Evolutionary conservation across 2,888 invertebrate genomes (phyloP), one percentile per base, ranked within the genome.

Genomic region (Cheilosia impressa): DNA sequence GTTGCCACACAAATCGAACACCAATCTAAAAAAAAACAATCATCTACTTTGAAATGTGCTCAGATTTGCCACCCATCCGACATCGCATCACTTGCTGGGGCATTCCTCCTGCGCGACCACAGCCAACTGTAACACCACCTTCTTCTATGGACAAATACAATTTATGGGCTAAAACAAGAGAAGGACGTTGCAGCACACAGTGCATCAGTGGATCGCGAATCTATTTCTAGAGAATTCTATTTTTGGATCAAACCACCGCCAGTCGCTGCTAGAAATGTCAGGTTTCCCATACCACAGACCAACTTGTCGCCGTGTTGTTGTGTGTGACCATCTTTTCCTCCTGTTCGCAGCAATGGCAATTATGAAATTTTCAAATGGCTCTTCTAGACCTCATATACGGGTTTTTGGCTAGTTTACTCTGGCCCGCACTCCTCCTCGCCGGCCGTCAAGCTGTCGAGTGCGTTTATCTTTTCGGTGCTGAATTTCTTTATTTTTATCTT

Each of bases 201-300:
- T 10, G 52, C 45, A 9, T 31, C 31, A 34, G 34, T 53, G 71
- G n/a, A 73, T 73, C 38, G 83, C 62, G 63, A 72, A 85, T 72
- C 81, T 85, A 85, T 85, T 85, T 85, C 81, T 72, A 72, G 85
- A 85, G 43, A 72, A 77, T 72, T 85, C 85, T 85, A 85, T 85
- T 85, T 85, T 85, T 34, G 68, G 71, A 80, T 80, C 55, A 62
- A 76, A 45, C 72, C 55, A 81, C 34, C 41, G 45, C 43, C 53
- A 52, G 50, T 50, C 10, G 41, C n/a, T 53, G 31, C 38, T 69
- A 19, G 52, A 43, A 31, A 62, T 31, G 17, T 52, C 34, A 24
- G 50, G 24, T 38, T 65, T 45, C 57, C 66, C 31, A 31, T 62
- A 63, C 55, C 60, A 65, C 34, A 24, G n/a, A 65, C 27, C 58